Conservation (phyloP, 2,888 invertebrate species). For the Dasysyrphus albostriatus region DNA sequence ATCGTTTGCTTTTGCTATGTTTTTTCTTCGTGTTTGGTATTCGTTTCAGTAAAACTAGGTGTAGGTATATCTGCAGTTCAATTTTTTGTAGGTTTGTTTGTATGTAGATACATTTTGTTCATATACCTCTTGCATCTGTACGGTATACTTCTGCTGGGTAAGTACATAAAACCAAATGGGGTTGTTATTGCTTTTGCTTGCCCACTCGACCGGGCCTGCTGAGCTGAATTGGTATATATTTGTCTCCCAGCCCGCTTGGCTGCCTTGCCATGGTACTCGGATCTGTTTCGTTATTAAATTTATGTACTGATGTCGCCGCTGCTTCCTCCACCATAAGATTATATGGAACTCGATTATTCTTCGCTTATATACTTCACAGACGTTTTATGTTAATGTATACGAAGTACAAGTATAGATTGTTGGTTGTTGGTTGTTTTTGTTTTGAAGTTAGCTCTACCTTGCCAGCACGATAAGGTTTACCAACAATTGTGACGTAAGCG, state of each 20-base stretch:
- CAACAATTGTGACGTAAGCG: background rate
- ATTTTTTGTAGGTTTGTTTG: conserved; percentile 2
- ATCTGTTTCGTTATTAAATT: conserved; percentile 57
- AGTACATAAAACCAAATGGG: conserved; percentile 48
- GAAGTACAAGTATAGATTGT: background rate
- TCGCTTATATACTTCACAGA: conserved; percentile 66
- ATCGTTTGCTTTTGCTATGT: conserved; percentile 42
- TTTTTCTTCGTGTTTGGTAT: conserved; percentile 59
- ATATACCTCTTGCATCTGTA: conserved; percentile 43
- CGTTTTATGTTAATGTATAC: conserved; percentile 38
- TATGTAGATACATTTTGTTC: conserved; percentile 32
- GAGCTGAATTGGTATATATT: conserved; percentile 17
- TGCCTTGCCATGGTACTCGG: conserved; percentile 30
- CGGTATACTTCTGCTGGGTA: conserved; percentile 3
- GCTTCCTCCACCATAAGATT: conserved; percentile 38
- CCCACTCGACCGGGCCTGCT: conserved; percentile 47
- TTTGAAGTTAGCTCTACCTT: conserved; percentile 24
- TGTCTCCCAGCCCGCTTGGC: background rate
- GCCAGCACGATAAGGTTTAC: background rate
- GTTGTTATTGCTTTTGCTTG: conserved; percentile 50
- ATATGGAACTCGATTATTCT: conserved; percentile 70
- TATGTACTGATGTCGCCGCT: conserved; percentile 52
- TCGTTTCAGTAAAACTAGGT: conserved; percentile 4
- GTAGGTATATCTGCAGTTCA: conserved; percentile 36
- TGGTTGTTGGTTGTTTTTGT: background rate